phyloP scores from a whole-genome alignment of 2,797 vertebrate species.

The Decapterus maruadsi region DNA sequence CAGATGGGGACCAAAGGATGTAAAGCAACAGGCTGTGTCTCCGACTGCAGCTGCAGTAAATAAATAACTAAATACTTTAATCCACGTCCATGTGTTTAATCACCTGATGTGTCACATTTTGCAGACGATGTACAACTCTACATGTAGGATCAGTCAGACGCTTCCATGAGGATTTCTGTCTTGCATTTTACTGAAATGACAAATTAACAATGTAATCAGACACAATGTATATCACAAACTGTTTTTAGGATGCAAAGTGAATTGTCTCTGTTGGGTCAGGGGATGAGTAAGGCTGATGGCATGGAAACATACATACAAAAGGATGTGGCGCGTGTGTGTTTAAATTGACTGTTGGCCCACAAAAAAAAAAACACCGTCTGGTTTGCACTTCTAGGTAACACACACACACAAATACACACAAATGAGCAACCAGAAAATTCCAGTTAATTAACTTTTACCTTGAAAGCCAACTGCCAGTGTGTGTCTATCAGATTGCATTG shows the following conservation, averaged over 20 bases:
- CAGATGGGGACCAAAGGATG: no score
- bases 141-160: background rate
- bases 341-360: slow-evolving; percentile 25
- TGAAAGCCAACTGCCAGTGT: slow-evolving; percentile 12
- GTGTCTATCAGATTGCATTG: background rate
- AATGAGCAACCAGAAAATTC: slow-evolving; percentile 33
- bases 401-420: slow-evolving; percentile 1
- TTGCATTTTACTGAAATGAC: no score
- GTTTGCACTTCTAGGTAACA: slow-evolving; percentile 62
- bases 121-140: slow-evolving; percentile 3
- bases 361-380: slow-evolving; percentile 4
- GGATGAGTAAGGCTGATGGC: background rate
- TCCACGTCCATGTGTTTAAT: background rate
- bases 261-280: background rate
- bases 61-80: background rate
- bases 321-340: slow-evolving; percentile 61
- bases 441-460: slow-evolving; percentile 35
- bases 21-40: no score
- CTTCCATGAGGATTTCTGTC: background rate
- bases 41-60: no score
- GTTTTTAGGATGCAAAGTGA: background rate
- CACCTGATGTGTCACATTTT: background rate
- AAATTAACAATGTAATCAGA: no score
- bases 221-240: no score
- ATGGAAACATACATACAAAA: slow-evolving; percentile 12